Evolutionary conservation across 2,888 invertebrate genomes (phyloP), one percentile per base, ranked within the genome.

Genomic region (Odontomyia ornata): DNA sequence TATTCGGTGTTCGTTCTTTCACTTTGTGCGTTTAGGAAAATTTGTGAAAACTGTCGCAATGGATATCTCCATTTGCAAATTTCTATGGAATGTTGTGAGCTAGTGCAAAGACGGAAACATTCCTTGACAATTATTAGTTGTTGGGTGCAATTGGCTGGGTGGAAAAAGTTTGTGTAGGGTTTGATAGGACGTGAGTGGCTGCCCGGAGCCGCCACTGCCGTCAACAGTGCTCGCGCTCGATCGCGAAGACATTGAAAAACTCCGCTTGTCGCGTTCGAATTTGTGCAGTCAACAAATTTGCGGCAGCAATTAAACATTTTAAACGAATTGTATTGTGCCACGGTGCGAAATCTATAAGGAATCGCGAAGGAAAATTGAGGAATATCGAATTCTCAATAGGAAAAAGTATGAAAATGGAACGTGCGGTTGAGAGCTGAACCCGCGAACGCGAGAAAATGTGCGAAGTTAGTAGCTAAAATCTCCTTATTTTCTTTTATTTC

Each of bases 401-500:
- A 69, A 69, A 69, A 46, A 11, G 11, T 25, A 25, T 15, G 21
- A 78, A 60, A 76, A 73, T 75, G 76, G 75, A 76, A 76, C 77
- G 75, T 71, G 77, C 71, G 47, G 46, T 60, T 57, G 52, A 75
- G 28, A 77, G 77, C 77, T 77, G 77, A 77, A 77, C 75, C 76
- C 76, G 78, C 76, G 73, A 76, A 72, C 73, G 73, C 73, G 71
- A 36, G 65, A 76, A 76, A 78, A 78, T 78, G 78, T 78, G 78
- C 60, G 43, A 30, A 71, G 75, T 36, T 76, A 72, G 15, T 69
- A 76, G 75, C 76, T 79, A 79, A 77, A 77, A 69, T 77, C 57
- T 69, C 72, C 88, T 73, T 60, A 85, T 84, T 79, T n/a, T n/a
- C n/a, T n/a, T 82, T 73, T 73, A 60, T 73, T 73, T 73, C 36